These are phyloP conservation scores for Neolamprologus tretocephalus DNA, from an alignment of 2,113 vertebrate species.

Conservation along the genomic window DNA sequence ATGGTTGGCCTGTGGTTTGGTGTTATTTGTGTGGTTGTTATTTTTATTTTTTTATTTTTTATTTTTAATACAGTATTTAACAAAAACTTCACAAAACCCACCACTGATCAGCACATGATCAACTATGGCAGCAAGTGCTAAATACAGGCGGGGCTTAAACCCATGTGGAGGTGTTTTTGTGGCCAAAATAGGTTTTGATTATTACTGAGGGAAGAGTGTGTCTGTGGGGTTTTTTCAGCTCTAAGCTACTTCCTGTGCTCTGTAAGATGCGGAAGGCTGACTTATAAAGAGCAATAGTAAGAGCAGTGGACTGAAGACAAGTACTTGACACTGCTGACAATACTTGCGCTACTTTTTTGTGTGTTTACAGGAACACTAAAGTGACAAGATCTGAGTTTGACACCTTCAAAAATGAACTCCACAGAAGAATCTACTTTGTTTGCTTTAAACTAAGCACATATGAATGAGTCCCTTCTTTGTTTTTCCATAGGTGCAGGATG, in stretches of 20 bases:
- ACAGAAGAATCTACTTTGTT: background rate
- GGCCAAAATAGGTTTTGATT: background rate
- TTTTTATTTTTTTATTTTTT: background rate
- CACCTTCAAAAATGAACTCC: background rate
- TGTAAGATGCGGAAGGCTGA: background rate
- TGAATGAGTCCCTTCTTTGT: background rate
- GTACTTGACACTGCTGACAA: background rate
- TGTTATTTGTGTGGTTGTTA: background rate
- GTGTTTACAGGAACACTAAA: background rate
- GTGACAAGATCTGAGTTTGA: background rate
- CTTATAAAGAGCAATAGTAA: background rate
- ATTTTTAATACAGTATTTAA: background rate
- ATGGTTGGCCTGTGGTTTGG: background rate
- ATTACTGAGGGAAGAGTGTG: background rate
- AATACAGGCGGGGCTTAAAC: background rate
- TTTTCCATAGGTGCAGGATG: slow-evolving; percentile 51
- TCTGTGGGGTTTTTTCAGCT: background rate
- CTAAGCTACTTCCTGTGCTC: slow-evolving; percentile 43
- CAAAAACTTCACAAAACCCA: background rate
- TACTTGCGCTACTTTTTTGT: background rate
- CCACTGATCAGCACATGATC: background rate
- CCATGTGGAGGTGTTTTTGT: background rate
- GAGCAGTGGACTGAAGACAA: background rate
- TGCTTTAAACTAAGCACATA: background rate
- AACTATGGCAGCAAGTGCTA: background rate